A percentile compares a stretch with the other conserved stretches of the same genome.
Evolutionary conservation across 2,888 invertebrate genomes (phyloP).

Genomic region (Drosophila setosimentum): DNA sequence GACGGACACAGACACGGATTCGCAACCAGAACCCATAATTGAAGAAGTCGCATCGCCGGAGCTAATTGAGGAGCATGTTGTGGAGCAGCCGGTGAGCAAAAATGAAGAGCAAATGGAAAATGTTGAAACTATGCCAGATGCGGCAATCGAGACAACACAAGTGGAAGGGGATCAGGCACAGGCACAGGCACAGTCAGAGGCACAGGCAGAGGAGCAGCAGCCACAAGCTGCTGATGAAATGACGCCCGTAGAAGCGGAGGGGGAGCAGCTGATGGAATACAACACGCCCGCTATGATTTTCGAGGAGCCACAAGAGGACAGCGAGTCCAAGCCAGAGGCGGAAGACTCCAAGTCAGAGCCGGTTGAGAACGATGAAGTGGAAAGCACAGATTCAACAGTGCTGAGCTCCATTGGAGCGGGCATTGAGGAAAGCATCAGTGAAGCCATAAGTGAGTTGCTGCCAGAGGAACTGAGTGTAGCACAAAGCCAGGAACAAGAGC

Average conservation of each 20-base stretch:
- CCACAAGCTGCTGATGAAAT: slow-evolving; percentile 11
- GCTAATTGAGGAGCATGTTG: slow-evolving; percentile 60
- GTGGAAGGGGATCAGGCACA: background rate
- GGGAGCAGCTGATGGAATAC: slow-evolving; percentile 7
- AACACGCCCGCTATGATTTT: slow-evolving; percentile 9
- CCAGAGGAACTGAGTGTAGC: slow-evolving; percentile 44
- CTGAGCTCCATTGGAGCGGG: slow-evolving; percentile 47
- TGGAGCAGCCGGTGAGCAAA: slow-evolving; percentile 53
- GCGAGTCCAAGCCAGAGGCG: background rate
- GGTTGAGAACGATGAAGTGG: slow-evolving; percentile 44
- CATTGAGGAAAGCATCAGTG: slow-evolving; percentile 64
- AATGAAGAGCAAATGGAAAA: slow-evolving; percentile 67
- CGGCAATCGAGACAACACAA: slow-evolving; percentile 46
- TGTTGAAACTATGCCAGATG: slow-evolving; percentile 40
- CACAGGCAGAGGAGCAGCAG: slow-evolving; percentile 13
- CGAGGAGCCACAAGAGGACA: slow-evolving; percentile 21
- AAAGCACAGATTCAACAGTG: slow-evolving; percentile 55
- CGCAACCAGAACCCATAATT: slow-evolving; percentile 7
- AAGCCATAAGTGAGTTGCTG: slow-evolving; percentile 51
- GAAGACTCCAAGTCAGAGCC: slow-evolving; percentile 22
- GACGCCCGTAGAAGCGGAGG: background rate
- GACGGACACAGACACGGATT: slow-evolving; percentile 19
- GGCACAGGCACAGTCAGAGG: slow-evolving; percentile 3
- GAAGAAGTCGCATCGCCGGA: slow-evolving; percentile 44
- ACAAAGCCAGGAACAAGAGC: slow-evolving; percentile 16